Base-by-base conservation (phyloP, 2,888 invertebrate species). In the Parnassius glacialis region DNA sequence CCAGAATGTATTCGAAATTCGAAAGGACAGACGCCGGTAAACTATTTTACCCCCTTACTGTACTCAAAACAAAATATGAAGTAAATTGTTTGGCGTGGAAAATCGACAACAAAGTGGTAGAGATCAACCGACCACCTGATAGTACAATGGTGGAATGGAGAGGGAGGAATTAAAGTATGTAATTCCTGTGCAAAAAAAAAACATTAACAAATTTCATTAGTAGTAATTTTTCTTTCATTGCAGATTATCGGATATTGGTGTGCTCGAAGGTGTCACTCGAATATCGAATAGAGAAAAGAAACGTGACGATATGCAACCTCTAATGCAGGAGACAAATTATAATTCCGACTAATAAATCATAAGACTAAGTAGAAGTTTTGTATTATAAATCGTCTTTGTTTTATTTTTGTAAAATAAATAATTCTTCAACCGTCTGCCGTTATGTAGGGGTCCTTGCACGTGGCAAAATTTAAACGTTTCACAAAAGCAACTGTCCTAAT, bases 201-300 rank as follows among this genome's bases (percentile, higher is more conserved):
- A 20, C 2, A 20, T 7, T 5, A 34, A 34, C 3, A 34, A 5
- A 34, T 34, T 34, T 34, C 34, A 34, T 34, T 41, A 20, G 3
- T 52, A 48, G 41, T 59, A 13, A 52, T 9, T 2, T 25, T 20
- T 44, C n/a, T 50, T 16, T 45, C 10, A 53, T 70, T 76, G 1
- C 78, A 92, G 91, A 13, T 71, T 92, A 41, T 87, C 92, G 1
- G 90, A 92, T 9, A 90, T 91, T 51, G 90, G 89, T 5, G 83
- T 91, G 2, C 68, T 90, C 16, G 89, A 90, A 45, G 84, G 87
- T 13, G 83, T 90, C 2, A 84, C 84, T 1, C 74, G 83, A 67
- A 76, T 85, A 73, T 71, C 80, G 2, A 85, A 87, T 61, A 76
- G 88, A 44, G 87, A 88, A 16, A 84, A 76, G 66, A 80, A 78